Conservation (phyloP, 2,797 vertebrate genomes). For the Pseudopleuronectes americanus region DNA sequence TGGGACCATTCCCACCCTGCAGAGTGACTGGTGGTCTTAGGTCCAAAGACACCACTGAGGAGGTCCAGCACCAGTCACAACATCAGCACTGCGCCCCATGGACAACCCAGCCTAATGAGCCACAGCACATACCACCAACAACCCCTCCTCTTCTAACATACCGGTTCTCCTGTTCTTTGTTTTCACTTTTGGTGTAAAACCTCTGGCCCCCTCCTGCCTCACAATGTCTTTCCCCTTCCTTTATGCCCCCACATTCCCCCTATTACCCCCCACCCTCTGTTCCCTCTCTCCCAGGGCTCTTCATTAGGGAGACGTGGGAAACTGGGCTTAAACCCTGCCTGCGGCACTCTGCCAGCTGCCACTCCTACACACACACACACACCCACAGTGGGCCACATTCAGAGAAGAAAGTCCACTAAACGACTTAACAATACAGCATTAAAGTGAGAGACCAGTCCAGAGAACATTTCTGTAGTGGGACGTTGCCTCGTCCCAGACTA, state of each 20-base stretch:
- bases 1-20: constrained; percentile 3
- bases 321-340: constrained; percentile 76
- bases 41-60: constrained; percentile 50
- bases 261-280: constrained; percentile 52
- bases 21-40: constrained; percentile 41
- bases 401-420: constrained; percentile 72
- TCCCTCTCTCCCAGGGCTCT: constrained; percentile 79
- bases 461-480: constrained; percentile 26
- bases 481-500: constrained; percentile 24
- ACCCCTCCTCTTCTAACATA: constrained; percentile 44
- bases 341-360: constrained; percentile 80
- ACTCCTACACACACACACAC: constrained; percentile 40
- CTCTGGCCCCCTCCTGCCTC: constrained; percentile 52
- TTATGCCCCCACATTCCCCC: constrained; percentile 50
- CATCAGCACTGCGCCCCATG: constrained; percentile 58
- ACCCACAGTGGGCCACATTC: constrained; percentile 39
- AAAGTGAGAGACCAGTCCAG: constrained; percentile 47
- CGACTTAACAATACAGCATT: constrained; percentile 62
- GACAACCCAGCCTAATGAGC: constrained; percentile 76
- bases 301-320: constrained; percentile 85
- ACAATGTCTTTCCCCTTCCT: constrained; percentile 60
- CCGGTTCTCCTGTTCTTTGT: constrained; percentile 64
- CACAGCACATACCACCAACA: constrained; percentile 56
- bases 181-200: constrained; percentile 72
- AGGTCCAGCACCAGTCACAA: constrained; percentile 68